phyloP scores from a whole-genome alignment of 2,888 invertebrate species.

The Quadriops clusia region DNA sequence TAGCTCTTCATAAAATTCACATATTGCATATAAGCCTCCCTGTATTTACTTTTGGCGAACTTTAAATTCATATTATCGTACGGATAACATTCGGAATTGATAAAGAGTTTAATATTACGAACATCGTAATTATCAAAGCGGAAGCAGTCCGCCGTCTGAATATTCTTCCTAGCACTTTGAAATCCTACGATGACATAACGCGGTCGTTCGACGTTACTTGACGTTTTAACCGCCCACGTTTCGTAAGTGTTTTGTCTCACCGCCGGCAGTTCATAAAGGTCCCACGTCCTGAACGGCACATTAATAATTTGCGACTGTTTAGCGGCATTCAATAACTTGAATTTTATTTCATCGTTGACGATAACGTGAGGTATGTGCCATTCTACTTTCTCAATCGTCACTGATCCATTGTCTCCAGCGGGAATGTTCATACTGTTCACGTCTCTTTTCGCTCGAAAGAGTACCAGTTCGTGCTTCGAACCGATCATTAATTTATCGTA shows the following conservation, averaged over 20 bases:
- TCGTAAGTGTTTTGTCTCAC: too few relatives aligned
- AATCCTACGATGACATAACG: too few relatives aligned
- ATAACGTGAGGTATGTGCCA: slow-evolving; percentile 8
- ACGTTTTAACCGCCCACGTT: too few relatives aligned
- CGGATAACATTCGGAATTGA: slow-evolving; percentile 26
- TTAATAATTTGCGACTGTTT: slow-evolving; percentile 5
- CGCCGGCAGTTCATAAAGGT: too few relatives aligned
- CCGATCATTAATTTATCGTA: slow-evolving; percentile 29
- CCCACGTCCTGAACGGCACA: slow-evolving; percentile 7
- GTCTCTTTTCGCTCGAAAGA: slow-evolving; percentile 21
- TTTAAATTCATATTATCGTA: slow-evolving; percentile 23
- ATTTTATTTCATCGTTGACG: slow-evolving; percentile 6
- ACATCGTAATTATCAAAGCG: slow-evolving; percentile 20
- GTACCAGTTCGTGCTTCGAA: slow-evolving; percentile 28
- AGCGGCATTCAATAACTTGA: slow-evolving; percentile 6
- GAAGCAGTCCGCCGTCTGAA: too few relatives aligned
- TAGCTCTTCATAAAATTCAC: slow-evolving; percentile 16
- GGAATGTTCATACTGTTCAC: slow-evolving; percentile 22
- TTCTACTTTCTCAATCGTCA: slow-evolving; percentile 8
- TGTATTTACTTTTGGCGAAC: slow-evolving; percentile 17
- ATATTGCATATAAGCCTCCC: slow-evolving; percentile 18
- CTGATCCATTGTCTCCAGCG: slow-evolving; percentile 13
- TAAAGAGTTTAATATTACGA: slow-evolving; percentile 23
- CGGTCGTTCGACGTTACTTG: too few relatives aligned
- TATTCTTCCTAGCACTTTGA: too few relatives aligned